Evolutionary conservation across 2,888 invertebrate species (phyloP).

Genomic region (Eilema caniola): DNA sequence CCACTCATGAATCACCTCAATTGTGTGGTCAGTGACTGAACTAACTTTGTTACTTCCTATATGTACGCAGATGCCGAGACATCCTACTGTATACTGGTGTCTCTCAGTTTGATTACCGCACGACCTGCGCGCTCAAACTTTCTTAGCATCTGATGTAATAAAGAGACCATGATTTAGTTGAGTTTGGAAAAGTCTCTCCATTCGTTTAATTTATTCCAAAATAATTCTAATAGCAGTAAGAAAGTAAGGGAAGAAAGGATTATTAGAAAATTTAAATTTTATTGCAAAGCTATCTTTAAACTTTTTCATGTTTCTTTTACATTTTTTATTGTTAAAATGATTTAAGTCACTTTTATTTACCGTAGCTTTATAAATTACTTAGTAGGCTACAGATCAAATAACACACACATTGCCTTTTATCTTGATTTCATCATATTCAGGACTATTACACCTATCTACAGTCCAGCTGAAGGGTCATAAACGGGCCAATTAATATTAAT

Average conservation of each 20-base stretch:
- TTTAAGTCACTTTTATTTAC: too few relatives aligned
- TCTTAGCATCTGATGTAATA: constrained; percentile 67
- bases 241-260: background rate
- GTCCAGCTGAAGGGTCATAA: too few relatives aligned
- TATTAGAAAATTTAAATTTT: background rate
- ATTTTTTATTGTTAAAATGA: too few relatives aligned
- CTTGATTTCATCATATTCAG: too few relatives aligned
- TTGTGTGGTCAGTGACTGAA: constrained; percentile 3
- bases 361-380: background rate
- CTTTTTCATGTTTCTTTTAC: background rate
- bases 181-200: background rate
- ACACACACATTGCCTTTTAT: too few relatives aligned
- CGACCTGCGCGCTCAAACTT: constrained; percentile 72
- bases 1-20: background rate
- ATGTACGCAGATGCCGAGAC: constrained; percentile 16
- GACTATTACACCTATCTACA: too few relatives aligned
- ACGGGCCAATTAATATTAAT: too few relatives aligned
- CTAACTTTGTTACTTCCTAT: background rate
- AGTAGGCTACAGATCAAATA: background rate
- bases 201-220: background rate
- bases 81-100: constrained; percentile 44
- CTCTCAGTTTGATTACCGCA: constrained; percentile 76
- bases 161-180: constrained; percentile 51
- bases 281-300: too few relatives aligned
- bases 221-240: background rate